phyloP scores from a whole-genome alignment of 2,888 invertebrate species.

The Spatulosminthurus flaviceps region DNA sequence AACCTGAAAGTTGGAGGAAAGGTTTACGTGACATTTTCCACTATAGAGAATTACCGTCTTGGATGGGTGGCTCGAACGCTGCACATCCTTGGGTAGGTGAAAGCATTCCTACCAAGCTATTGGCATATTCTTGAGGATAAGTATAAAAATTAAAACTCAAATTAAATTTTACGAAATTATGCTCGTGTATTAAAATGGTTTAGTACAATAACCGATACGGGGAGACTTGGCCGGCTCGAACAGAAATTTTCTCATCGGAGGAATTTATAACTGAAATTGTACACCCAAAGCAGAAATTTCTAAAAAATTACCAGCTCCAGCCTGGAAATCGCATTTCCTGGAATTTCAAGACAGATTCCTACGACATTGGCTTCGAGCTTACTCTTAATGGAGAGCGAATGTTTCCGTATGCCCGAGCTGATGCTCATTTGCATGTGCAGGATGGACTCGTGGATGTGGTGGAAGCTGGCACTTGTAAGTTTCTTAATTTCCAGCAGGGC shows the following conservation, averaged over 20 bases:
- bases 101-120: no score
- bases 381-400: background rate
- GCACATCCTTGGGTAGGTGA: slow-evolving; percentile 12
- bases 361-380: slow-evolving; percentile 33
- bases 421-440: background rate
- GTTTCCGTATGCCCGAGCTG: slow-evolving; percentile 9
- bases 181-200: no score
- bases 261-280: background rate
- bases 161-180: background rate
- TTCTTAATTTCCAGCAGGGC: no score
- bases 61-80: slow-evolving; percentile 28
- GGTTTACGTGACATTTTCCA: background rate
- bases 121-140: no score
- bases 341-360: slow-evolving; percentile 23
- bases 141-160: no score
- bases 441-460: slow-evolving; percentile 16
- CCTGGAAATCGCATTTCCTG: slow-evolving; percentile 29
- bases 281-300: background rate
- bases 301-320: background rate
- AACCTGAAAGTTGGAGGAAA: background rate
- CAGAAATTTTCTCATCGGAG: background rate
- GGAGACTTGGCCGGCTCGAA: background rate
- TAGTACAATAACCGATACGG: background rate
- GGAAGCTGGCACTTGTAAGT: slow-evolving; percentile 28
- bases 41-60: background rate